These are phyloP conservation scores for Abrostola tripartita DNA, from an alignment of 2,888 invertebrate genomes.

Conservation along the genomic window DNA sequence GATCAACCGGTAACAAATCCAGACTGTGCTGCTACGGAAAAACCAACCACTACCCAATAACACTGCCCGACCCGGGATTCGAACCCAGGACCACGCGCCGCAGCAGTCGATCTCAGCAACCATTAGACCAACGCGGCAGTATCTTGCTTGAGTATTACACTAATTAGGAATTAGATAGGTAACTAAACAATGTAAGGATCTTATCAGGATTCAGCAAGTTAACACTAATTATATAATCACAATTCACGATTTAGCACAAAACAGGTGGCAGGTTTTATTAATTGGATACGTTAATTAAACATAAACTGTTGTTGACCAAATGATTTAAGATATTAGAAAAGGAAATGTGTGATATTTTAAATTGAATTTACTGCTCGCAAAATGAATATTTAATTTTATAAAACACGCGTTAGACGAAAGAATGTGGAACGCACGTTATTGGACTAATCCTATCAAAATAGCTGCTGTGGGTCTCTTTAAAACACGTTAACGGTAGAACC, in stretches of 20 bases:
- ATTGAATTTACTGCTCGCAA: slow-evolving; percentile 25
- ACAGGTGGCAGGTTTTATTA: slow-evolving; percentile 23
- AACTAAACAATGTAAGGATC: too few species aligned
- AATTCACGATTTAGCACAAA: not conserved
- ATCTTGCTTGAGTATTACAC: too few species aligned
- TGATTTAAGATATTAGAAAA: slow-evolving; percentile 34
- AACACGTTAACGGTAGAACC: slow-evolving; percentile 53
- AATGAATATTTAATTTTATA: slow-evolving; percentile 25
- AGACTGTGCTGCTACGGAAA: too few species aligned
- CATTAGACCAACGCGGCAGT: too few species aligned
- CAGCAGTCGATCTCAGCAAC: too few species aligned
- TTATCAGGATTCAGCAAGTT: too few species aligned
- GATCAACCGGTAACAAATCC: too few species aligned
- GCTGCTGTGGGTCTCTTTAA: slow-evolving; percentile 28
- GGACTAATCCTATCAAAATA: not conserved
- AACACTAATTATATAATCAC: not conserved
- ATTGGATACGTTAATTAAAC: slow-evolving; percentile 1
- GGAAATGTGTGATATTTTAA: slow-evolving; percentile 25
- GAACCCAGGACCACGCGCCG: too few species aligned
- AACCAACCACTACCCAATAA: too few species aligned
- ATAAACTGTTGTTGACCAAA: slow-evolving; percentile 12
- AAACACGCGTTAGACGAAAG: slow-evolving; percentile 17
- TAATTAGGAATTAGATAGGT: too few species aligned
- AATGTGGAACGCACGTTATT: slow-evolving; percentile 18
- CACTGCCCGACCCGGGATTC: too few species aligned